Evolutionary conservation across 2,113 vertebrate species (phyloP), one percentile per base, ranked within the genome.

Genomic region (Cairina moschata): DNA sequence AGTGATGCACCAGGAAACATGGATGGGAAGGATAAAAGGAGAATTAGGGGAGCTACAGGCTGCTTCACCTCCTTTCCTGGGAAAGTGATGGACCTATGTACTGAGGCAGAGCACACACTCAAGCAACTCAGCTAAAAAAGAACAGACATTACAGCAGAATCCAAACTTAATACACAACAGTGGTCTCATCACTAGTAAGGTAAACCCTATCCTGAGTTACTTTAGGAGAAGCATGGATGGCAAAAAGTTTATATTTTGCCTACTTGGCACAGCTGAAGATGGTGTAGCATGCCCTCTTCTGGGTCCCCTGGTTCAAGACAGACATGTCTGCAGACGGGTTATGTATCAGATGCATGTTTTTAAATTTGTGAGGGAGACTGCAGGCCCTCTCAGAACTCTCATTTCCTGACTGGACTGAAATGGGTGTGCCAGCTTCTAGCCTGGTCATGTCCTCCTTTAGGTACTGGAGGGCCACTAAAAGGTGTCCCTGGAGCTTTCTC

Each of bases 41-140:
- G 16, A 11, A 50, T 44, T 8, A 88, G 15, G 15, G 31, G 8
- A 62, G 15, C 12, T 50, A 67, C 56, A 80, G 13, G 13, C 40
- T 93, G 18, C 22, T 20, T 63, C 2, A 3, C 9, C 3, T 18
- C 8, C 5, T 2, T 83, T 72, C 32, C 56, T 80, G 48, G 68
- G 28, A 79, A 65, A 4, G 60, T 60, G 0, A 1, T 48, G 44
- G 17, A 40, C 0, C 0, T 18, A 40, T 12, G 2, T 15, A 20
- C 40, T 7, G 20, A 26, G n/a, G 18, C 46, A 56, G 40, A 48
- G 13, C 26, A 50, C 50, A 20, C 26, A 11, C 15, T 66, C 73
- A 58, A 68, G 40, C 50, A 73, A 21, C 14, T 54, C 26, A 17
- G n/a, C 31, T 54, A 11, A 36, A 65, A 84, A 66, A 25, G 13